Conservation (phyloP, 2,797 vertebrate species). For the Malurus leucopterus region DNA sequence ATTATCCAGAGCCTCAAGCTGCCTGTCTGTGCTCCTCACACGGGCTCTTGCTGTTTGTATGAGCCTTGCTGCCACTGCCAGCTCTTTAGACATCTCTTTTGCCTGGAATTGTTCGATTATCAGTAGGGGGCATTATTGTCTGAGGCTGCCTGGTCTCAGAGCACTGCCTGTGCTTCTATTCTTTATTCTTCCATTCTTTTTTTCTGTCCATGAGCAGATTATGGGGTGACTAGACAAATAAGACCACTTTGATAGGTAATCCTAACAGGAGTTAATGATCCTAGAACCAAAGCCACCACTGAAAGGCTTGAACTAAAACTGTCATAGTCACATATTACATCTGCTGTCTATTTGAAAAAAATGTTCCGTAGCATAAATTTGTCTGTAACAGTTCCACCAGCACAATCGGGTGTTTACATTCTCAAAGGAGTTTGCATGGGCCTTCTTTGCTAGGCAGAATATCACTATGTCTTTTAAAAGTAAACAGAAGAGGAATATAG, state of each 20-base stretch:
- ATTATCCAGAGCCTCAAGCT: not conserved
- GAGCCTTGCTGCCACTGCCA: not conserved
- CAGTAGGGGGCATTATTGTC: slow-evolving; percentile 49
- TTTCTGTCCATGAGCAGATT: not conserved
- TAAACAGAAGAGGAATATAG: not conserved
- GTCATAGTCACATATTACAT: not conserved
- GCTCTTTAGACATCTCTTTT: not conserved
- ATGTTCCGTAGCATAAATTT: not conserved
- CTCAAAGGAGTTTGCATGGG: not conserved
- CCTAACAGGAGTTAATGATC: not conserved
- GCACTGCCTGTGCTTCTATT: not conserved
- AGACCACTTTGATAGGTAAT: not conserved
- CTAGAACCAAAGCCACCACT: not conserved
- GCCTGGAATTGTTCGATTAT: not conserved
- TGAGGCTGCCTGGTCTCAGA: not conserved
- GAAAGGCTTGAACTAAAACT: not conserved
- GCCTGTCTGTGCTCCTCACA: not conserved
- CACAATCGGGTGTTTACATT: not conserved
- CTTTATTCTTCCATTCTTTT: not conserved
- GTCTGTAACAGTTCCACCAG: not conserved
- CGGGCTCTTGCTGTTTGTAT: not conserved
- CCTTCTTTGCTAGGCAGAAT: not conserved
- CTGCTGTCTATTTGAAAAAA: not conserved
- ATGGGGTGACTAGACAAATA: not conserved
- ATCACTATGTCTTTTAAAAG: not conserved